Evolutionary conservation across 2,113 vertebrate genomes (phyloP), one percentile per base, ranked within the genome.

Genomic region (Heptranchias perlo): DNA sequence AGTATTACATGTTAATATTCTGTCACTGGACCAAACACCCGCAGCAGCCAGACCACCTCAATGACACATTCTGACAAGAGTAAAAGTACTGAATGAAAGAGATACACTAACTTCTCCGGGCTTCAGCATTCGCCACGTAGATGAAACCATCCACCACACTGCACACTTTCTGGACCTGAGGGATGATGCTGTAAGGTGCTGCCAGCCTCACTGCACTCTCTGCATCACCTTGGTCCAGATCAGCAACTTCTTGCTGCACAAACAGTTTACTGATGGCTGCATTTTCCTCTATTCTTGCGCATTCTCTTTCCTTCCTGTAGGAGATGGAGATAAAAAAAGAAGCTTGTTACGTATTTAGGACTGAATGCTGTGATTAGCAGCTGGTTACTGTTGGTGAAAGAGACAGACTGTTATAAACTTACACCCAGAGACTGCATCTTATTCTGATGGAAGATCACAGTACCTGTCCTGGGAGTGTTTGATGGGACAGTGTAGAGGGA

Each of bases 51-150:
- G 62, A 8, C 62, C n/a, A 8, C 6, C 14, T 35, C 73, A 3
- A 14, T 10, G 14, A 76, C n/a, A n/a, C n/a, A n/a, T n/a, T n/a
- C n/a, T n/a, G n/a, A n/a, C n/a, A n/a, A n/a, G n/a, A 94, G 16
- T 44, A 62, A 13, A 44, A 47, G 62, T 3, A 47, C 4, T 7
- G 87, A 35, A 54, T 18, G 13, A 21, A n/a, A 10, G 18, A 44
- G 44, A 13, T 31, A n/a, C 62, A 54, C 97, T 98, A 97, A 99
- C 99, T 98, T 98, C 96, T 98, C 4, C 97, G 97, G 91, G 97
- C 97, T 97, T 99, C 99, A 35, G 98, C 99, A 96, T 99, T 99
- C 94, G 98, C 98, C 84, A 99, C 98, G 67, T 99, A 99, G 97
- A 99, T 99, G 97, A 99, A 99, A 35, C 99, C 99, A 96, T 99